These are phyloP conservation scores for Acanthiza pusilla DNA, from an alignment of 2,797 vertebrate species.

Conservation along the genomic window DNA sequence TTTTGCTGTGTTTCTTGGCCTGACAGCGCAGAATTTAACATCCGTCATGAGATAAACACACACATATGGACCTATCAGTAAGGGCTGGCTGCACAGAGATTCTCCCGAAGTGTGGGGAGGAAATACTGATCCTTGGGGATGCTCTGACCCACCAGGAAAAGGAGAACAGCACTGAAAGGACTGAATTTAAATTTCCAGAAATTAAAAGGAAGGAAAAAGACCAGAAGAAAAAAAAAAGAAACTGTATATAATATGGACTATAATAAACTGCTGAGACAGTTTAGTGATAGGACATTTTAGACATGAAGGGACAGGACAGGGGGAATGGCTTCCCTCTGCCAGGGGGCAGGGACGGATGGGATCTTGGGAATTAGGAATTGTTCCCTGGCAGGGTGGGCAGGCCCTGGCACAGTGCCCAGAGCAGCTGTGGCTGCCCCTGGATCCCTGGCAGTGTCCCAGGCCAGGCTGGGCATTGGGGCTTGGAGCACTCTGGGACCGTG, in stretches of 20 bases:
- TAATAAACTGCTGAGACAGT: neutral
- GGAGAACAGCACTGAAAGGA: neutral
- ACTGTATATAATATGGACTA: neutral
- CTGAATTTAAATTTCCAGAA: neutral
- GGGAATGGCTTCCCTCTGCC: neutral
- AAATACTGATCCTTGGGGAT: neutral
- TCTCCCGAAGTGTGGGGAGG: rapidly evolving
- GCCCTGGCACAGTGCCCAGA: neutral
- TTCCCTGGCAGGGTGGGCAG: neutral
- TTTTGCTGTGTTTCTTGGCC: neutral
- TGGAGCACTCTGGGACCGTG: neutral
- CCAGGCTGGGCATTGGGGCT: neutral
- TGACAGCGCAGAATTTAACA: neutral
- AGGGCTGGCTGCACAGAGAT: rapidly evolving
- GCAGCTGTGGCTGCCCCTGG: neutral
- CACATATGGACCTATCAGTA: too few relatives aligned
- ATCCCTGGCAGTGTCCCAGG: neutral
- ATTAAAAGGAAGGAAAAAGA: neutral
- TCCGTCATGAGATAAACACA: neutral
- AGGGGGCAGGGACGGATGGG: rapidly evolving
- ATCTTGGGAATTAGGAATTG: rapidly evolving
- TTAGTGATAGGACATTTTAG: neutral
- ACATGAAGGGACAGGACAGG: neutral
- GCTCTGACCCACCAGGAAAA: neutral
- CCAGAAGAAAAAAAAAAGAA: neutral